Evolutionary conservation across 1,140 invertebrate species (phyloP).

Genomic region (Ectropis grisescens): DNA sequence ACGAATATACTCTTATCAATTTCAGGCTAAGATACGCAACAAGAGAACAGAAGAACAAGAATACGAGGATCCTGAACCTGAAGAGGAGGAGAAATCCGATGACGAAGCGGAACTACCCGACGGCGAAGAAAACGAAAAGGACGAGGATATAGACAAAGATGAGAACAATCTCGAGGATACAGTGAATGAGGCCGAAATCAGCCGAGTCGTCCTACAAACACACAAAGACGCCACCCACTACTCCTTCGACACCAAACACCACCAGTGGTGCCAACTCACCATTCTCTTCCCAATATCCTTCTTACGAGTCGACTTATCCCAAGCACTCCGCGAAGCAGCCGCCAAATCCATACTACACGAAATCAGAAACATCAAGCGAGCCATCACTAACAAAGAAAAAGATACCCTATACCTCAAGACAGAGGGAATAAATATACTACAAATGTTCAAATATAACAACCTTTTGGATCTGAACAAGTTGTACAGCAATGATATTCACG

Average conservation of each 20-base stretch:
- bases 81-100: constrained; percentile 67
- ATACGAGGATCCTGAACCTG: constrained; percentile 68
- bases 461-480: constrained; percentile 88
- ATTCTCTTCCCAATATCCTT: constrained; percentile 76
- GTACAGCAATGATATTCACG: constrained; percentile 96
- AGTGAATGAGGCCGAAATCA: constrained; percentile 38
- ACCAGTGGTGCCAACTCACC: constrained; percentile 69
- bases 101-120: constrained; percentile 33
- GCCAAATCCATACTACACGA: constrained; percentile 83
- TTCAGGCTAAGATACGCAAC: constrained; percentile 60
- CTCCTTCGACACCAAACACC: constrained; percentile 78
- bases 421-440: constrained; percentile 94
- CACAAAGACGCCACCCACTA: constrained; percentile 76
- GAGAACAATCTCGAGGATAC: constrained; percentile 45
- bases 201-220: constrained; percentile 46
- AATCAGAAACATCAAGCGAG: constrained; percentile 85
- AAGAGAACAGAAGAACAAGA: constrained; percentile 67
- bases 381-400: constrained; percentile 80
- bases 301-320: constrained; percentile 81
- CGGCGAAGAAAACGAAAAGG: constrained; percentile 30
- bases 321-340: constrained; percentile 82
- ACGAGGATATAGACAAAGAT: constrained; percentile 12
- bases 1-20: too few relatives aligned
- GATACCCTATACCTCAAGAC: constrained; percentile 84
- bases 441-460: constrained; percentile 87